phyloP scores from a whole-genome alignment of 2,888 invertebrate genomes.

The Koerneria pararmatus region DNA sequence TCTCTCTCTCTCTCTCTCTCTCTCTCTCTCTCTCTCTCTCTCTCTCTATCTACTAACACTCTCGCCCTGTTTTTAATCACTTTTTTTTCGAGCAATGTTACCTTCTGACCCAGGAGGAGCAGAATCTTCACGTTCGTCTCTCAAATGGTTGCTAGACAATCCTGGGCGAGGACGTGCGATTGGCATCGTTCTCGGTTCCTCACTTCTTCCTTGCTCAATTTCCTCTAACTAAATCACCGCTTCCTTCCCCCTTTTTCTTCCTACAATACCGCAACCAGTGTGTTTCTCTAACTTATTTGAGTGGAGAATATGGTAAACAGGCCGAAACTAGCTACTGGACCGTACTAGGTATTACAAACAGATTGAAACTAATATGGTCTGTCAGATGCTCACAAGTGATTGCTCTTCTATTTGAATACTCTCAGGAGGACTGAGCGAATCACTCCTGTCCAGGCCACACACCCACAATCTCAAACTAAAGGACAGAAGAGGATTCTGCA shows the following conservation, averaged over 20 bases:
- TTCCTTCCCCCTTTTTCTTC: no score
- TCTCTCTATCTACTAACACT: not conserved
- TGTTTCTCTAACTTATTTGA: no score
- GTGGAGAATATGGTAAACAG: no score
- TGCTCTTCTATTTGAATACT: no score
- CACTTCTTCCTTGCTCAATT: no score
- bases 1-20: not conserved
- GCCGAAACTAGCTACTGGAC: no score
- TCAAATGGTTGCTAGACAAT: slow-evolving; percentile 44
- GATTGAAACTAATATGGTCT: no score
- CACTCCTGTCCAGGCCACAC: slow-evolving; percentile 43
- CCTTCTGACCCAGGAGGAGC: slow-evolving; percentile 36
- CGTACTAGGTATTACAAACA: no score
- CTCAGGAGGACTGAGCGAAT: slow-evolving; percentile 49
- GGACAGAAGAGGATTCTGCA: slow-evolving; percentile 46
- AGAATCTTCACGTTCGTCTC: slow-evolving; percentile 39
- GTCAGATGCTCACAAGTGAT: no score
- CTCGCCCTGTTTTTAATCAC: not conserved
- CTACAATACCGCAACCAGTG: no score
- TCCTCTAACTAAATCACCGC: no score
- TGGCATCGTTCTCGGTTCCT: slow-evolving; percentile 41
- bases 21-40: not conserved
- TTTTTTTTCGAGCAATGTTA: not conserved
- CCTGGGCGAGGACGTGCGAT: slow-evolving; percentile 38
- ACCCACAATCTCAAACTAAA: slow-evolving; percentile 38